phyloP scores from a whole-genome alignment of 2,113 vertebrate species.

The Vombatus ursinus region DNA sequence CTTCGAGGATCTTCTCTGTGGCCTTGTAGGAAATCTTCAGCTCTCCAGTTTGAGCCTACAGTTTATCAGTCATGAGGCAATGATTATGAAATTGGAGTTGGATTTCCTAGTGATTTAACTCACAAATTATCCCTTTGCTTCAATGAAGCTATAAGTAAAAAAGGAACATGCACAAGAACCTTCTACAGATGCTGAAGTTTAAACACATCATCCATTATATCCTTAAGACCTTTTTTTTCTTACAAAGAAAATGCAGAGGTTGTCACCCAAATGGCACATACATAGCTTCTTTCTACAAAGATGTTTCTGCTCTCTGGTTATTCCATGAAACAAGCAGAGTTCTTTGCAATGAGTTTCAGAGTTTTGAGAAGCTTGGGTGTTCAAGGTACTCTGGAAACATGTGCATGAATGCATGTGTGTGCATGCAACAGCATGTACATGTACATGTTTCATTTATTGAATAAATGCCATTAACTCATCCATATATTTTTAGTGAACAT shows the following conservation, averaged over 20 bases:
- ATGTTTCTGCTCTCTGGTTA: background rate
- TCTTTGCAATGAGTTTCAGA: background rate
- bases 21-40: background rate
- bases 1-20: background rate
- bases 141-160: slow-evolving; percentile 42
- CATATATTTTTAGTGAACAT: background rate
- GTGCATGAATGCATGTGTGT: background rate
- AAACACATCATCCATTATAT: slow-evolving; percentile 38
- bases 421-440: rapidly evolving
- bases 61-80: slow-evolving; percentile 54
- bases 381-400: background rate
- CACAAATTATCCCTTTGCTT: slow-evolving; percentile 54
- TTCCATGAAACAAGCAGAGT: background rate
- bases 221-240: background rate
- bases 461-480: background rate
- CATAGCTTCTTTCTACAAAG: background rate
- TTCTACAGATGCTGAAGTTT: slow-evolving; percentile 33
- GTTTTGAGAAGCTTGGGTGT: background rate
- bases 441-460: background rate
- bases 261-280: slow-evolving; percentile 10
- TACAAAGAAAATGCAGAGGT: slow-evolving; percentile 7
- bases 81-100: slow-evolving; percentile 59
- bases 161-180: slow-evolving; percentile 37
- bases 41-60: background rate
- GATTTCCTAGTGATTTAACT: slow-evolving; percentile 61